Base-by-base conservation (phyloP, 2,888 invertebrate genomes). In the Yponomeuta malinellus region DNA sequence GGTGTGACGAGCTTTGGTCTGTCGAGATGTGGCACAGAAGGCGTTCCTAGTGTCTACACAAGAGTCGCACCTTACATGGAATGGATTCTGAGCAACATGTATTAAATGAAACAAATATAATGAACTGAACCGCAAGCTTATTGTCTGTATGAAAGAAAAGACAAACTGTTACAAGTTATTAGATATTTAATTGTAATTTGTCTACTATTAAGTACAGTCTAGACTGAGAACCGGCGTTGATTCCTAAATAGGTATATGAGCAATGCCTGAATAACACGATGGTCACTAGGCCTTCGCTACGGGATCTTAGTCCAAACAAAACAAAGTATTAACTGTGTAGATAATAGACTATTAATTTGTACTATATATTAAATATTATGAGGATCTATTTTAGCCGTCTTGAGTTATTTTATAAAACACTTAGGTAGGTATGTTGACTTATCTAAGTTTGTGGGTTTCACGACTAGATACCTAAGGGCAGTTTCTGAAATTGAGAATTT, bases 41-140 rank as follows among this genome's bases (percentile, higher is more conserved):
- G 90, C 1, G 87, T 85, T 76, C 95, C 95, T 0, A 94, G 93
- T 0, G 89, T 95, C 9, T 95, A 95, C 76, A 95, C 95, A 0
- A 89, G 90, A 72, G 87, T 95, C 0, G 76, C 92, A 0, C 79
- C 85, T 65, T 95, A 93, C 76, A 83, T 94, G 77, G 86, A 93
- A 66, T 95, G 95, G 95, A 94, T 94, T 75, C 80, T 31, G 15
- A n/a, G 15, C 69, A 67, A 72, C 73, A 48, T 63, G 74, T 31
- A 72, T 43, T 43, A 43, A 43, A 8, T 6, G 6, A 43, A 43
- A 43, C 43, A 8, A 8, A 1, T 43, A 43, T 8, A 43, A 43
- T 43, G 4, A 43, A 43, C 43, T 43, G 43, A 43, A 43, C 43
- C 43, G 8, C 43, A 43, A 43, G 43, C 43, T 43, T 43, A 43